phyloP scores from a whole-genome alignment of 2,888 invertebrate genomes.

The Vesta saturnalis region DNA sequence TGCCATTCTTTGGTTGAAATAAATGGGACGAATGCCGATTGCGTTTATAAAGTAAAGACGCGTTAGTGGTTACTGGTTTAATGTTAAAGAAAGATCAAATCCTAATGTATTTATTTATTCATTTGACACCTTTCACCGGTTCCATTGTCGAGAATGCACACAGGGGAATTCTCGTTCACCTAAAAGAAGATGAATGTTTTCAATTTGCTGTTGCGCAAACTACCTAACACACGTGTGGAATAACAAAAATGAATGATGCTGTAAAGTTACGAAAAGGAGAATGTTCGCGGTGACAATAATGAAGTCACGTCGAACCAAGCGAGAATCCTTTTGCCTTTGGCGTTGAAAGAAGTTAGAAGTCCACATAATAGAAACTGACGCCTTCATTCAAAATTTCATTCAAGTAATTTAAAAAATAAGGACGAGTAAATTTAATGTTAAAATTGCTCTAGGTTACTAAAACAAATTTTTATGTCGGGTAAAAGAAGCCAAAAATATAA shows the following conservation, averaged over 20 bases:
- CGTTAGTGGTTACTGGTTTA: not conserved
- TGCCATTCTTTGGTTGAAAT: not conserved
- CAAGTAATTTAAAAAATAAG: slow-evolving; percentile 21
- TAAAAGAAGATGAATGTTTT: slow-evolving; percentile 46
- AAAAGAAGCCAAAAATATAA: not conserved
- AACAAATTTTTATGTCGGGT: not conserved
- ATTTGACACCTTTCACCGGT: slow-evolving; percentile 33
- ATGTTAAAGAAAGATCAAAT: slow-evolving; percentile 24
- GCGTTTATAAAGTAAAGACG: not conserved
- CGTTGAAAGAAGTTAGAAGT: slow-evolving; percentile 31
- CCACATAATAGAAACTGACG: slow-evolving; percentile 41
- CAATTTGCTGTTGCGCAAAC: slow-evolving; percentile 36
- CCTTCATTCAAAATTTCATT: slow-evolving; percentile 30
- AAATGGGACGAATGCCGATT: not conserved
- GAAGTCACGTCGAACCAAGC: slow-evolving; percentile 41
- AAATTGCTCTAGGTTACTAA: not conserved
- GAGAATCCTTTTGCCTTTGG: slow-evolving; percentile 34
- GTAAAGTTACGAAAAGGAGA: slow-evolving; percentile 36
- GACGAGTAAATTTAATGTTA: not conserved
- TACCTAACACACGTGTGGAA: slow-evolving; percentile 37
- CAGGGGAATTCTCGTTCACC: slow-evolving; percentile 51
- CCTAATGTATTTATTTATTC: slow-evolving; percentile 36
- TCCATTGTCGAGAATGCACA: slow-evolving; percentile 44
- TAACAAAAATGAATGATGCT: slow-evolving; percentile 37
- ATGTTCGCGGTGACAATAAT: slow-evolving; percentile 42